Conservation (phyloP, 2,888 invertebrate species). For the Diabrotica balteata region DNA sequence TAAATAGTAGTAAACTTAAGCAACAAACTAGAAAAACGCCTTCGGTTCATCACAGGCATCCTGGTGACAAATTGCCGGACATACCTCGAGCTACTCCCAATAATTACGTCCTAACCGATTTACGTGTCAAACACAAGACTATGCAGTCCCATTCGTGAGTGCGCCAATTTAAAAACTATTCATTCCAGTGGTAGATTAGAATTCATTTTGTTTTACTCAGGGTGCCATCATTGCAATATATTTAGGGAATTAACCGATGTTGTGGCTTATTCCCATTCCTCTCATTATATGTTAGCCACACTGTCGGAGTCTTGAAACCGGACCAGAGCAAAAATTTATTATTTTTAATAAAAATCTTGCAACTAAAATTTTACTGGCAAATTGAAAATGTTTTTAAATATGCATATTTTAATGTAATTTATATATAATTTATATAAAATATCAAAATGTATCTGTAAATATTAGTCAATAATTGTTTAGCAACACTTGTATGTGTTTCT, state of each 20-base stretch:
- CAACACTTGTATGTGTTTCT: no score
- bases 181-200: constrained; percentile 52
- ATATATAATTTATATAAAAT: no score
- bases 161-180: constrained; percentile 21
- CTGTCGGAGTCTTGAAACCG: constrained; percentile 31
- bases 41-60: constrained; percentile 72
- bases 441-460: no score
- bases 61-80: constrained; percentile 78
- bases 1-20: constrained; percentile 66
- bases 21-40: constrained; percentile 67
- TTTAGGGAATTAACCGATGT: constrained; percentile 42
- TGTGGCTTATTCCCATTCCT: constrained; percentile 23
- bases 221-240: constrained; percentile 61
- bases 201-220: constrained; percentile 56
- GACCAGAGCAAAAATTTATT: no score
- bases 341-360: no score
- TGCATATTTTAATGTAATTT: no score
- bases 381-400: no score
- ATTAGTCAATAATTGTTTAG: no score
- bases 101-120: constrained; percentile 68
- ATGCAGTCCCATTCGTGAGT: constrained; percentile 58
- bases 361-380: no score
- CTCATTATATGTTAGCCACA: constrained; percentile 16
- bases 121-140: constrained; percentile 58
- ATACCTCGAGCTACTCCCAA: constrained; percentile 73